phyloP scores from a whole-genome alignment of 2,113 vertebrate genomes.

The Rhagologus leucostigma region DNA sequence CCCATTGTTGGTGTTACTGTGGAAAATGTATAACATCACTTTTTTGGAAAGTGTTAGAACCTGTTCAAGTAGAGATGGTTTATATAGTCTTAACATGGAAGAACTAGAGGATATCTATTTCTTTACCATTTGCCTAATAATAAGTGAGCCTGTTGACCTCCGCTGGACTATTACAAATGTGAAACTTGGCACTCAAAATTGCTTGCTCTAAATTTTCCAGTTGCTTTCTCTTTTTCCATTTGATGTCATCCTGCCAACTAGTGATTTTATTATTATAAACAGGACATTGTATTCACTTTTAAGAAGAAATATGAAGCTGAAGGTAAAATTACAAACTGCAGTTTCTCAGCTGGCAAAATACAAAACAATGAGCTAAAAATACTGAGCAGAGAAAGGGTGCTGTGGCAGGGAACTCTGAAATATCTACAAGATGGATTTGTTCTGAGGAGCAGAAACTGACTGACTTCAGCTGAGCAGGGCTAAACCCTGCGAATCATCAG shows the following conservation, averaged over 20 bases:
- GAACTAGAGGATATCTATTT: constrained; percentile 63
- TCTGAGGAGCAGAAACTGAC: constrained; percentile 41
- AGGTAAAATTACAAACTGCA: constrained; percentile 80
- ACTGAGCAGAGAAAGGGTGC: constrained; percentile 71
- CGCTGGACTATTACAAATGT: constrained; percentile 77
- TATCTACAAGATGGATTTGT: constrained; percentile 50
- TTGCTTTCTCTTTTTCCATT: constrained; percentile 74
- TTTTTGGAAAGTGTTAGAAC: constrained; percentile 40
- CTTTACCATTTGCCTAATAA: constrained; percentile 69
- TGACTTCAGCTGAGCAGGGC: background rate
- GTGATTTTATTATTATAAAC: constrained; percentile 85
- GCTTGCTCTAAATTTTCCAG: constrained; percentile 84
- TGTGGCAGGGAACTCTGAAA: constrained; percentile 56
- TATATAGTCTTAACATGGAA: constrained; percentile 59
- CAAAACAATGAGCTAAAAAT: constrained; percentile 84
- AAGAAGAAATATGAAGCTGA: constrained; percentile 80
- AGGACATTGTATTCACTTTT: constrained; percentile 84
- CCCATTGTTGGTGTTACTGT: constrained; percentile 54
- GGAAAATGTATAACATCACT: constrained; percentile 58
- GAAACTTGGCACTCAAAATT: constrained; percentile 80
- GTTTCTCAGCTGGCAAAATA: constrained; percentile 79
- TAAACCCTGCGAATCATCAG: background rate
- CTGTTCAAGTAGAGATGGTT: constrained; percentile 36
- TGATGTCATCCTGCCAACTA: constrained; percentile 77
- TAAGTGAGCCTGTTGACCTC: constrained; percentile 75